Evolutionary conservation across 2,113 vertebrate genomes (phyloP).

Genomic region (Genyomyrus donnyi): DNA sequence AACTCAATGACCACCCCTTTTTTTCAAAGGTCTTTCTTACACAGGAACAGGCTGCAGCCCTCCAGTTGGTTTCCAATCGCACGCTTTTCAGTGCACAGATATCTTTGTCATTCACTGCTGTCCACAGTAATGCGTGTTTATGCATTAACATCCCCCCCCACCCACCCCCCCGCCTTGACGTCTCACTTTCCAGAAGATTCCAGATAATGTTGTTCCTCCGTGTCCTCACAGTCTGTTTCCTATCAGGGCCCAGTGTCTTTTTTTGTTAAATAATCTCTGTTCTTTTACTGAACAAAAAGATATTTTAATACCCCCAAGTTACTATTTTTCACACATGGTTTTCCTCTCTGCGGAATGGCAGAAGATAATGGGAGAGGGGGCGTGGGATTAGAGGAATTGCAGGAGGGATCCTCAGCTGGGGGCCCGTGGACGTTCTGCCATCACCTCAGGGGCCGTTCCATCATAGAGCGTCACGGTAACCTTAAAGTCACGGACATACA

Average conservation of each 20-base stretch:
- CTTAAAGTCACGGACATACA: background rate
- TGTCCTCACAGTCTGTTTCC: background rate
- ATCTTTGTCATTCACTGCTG: background rate
- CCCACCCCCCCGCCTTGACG: background rate
- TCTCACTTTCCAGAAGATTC: background rate
- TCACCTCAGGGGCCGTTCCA: background rate
- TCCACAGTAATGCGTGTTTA: background rate
- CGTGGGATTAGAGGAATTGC: background rate
- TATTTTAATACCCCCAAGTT: background rate
- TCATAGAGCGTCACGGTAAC: background rate
- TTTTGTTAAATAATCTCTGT: background rate
- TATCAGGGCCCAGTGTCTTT: background rate
- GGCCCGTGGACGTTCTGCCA: background rate
- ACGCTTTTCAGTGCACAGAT: background rate
- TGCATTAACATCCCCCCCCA: background rate
- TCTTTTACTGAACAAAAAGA: background rate
- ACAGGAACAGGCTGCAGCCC: background rate
- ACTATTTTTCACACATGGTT: background rate
- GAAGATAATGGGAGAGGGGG: background rate
- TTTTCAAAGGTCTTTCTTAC: constrained; percentile 7
- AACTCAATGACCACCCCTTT: background rate
- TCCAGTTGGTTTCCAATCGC: background rate
- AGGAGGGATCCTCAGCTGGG: background rate
- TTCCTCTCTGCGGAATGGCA: background rate
- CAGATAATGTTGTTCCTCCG: background rate